Evolutionary conservation across 2,888 invertebrate genomes (phyloP).

Genomic region (Deilephila elpenor): DNA sequence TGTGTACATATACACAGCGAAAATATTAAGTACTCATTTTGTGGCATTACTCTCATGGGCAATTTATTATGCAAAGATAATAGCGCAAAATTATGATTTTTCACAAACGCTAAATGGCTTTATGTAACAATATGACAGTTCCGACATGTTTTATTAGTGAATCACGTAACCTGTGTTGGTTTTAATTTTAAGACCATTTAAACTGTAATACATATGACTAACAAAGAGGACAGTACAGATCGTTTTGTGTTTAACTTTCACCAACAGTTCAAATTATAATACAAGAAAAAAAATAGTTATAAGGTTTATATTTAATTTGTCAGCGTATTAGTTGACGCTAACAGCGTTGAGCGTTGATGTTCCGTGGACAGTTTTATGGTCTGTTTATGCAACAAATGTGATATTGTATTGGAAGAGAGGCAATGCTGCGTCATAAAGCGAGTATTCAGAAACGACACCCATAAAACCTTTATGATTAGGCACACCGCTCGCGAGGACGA

Average conservation of each 20-base stretch:
- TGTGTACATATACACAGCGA: conserved; percentile 26
- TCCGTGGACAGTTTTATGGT: conserved; percentile 54
- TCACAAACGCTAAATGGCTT: conserved; percentile 27
- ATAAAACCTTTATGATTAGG: conserved; percentile 84
- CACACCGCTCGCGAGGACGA: conserved; percentile 79
- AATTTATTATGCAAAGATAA: conserved; percentile 55
- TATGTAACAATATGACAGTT: conserved; percentile 37
- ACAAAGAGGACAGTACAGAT: background rate
- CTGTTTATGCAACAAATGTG: conserved; percentile 63
- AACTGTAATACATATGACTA: background rate
- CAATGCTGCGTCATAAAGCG: conserved; percentile 65
- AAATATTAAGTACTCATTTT: conserved; percentile 43
- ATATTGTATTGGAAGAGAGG: conserved; percentile 49
- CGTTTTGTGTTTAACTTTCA: background rate
- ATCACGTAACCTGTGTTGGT: conserved; percentile 21
- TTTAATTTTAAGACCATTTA: conserved; percentile 27
- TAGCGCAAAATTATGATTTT: conserved; percentile 51
- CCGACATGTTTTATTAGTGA: conserved; percentile 36
- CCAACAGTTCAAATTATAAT: background rate
- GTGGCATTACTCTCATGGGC: conserved; percentile 48
- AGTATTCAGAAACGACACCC: conserved; percentile 73
- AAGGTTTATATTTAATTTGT: conserved; percentile 38
- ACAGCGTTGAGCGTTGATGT: conserved; percentile 38
- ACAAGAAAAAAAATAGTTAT: conserved; percentile 31
- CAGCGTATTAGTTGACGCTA: conserved; percentile 42